Percentiles rank a stretch among this genome's conserved stretches.
phyloP scores from a whole-genome alignment of 2,113 vertebrate genomes.

The Gymnarchus niloticus region DNA sequence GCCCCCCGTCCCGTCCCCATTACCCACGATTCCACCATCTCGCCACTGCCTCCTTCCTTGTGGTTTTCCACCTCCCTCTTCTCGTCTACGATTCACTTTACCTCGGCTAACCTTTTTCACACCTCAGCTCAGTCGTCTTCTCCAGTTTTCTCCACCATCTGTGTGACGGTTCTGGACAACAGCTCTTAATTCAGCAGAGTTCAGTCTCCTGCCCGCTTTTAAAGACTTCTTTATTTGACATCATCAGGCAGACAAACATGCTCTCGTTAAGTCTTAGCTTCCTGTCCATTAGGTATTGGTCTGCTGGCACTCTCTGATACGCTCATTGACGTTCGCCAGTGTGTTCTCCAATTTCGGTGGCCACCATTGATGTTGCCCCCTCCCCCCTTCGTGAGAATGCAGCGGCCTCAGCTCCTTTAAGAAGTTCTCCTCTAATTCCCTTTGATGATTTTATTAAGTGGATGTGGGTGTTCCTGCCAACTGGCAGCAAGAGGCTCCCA shows the following conservation, averaged over 20 bases:
- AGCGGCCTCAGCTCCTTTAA: conserved; percentile 49
- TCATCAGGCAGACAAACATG: not conserved
- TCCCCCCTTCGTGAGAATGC: conserved; percentile 38
- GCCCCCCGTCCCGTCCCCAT: conserved; percentile 26
- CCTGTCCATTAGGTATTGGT: not conserved
- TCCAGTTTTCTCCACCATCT: not conserved
- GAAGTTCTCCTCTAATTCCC: conserved; percentile 64
- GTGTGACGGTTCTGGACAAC: not conserved
- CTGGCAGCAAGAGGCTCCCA: conserved; percentile 53
- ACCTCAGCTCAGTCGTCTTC: not conserved
- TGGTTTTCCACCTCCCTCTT: not conserved
- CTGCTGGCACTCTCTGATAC: not conserved
- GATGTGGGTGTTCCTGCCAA: conserved; percentile 58
- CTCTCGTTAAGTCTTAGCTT: not conserved
- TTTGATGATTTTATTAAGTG: conserved; percentile 78
- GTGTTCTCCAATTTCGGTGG: too few relatives aligned
- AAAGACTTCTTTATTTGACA: not conserved
- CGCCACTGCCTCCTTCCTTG: conserved; percentile 9
- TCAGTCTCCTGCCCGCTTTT: not conserved
- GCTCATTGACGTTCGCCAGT: not conserved
- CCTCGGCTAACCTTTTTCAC: not conserved
- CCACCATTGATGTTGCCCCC: not conserved
- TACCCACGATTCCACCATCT: conserved; percentile 28
- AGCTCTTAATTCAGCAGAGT: not conserved
- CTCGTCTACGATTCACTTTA: not conserved